These are phyloP conservation scores for Brachyptera putata DNA, from an alignment of 2,888 invertebrate species.

Conservation along the genomic window DNA sequence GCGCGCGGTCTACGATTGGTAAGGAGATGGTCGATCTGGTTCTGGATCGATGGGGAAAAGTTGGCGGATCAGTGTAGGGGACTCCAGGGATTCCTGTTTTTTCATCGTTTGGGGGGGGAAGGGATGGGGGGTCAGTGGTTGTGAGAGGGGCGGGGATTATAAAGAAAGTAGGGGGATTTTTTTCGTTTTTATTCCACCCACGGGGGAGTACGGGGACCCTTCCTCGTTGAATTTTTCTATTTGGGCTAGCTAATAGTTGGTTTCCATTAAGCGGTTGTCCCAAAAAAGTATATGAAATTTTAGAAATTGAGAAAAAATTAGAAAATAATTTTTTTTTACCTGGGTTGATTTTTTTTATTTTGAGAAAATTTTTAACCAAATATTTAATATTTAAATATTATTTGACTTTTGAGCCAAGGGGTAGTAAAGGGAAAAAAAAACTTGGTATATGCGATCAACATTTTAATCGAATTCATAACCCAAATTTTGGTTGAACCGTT, in stretches of 20 bases:
- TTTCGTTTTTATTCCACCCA: conserved; percentile 56
- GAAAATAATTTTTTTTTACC: too few species aligned
- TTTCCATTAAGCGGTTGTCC: too few species aligned
- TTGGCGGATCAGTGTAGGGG: conserved; percentile 89
- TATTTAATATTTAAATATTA: too few species aligned
- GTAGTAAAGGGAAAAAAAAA: too few species aligned
- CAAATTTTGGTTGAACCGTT: too few species aligned
- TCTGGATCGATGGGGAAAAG: conserved; percentile 80
- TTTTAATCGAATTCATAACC: too few species aligned
- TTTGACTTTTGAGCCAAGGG: too few species aligned
- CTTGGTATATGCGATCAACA: too few species aligned
- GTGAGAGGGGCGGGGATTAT: conserved; percentile 57
- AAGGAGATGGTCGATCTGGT: conserved; percentile 91
- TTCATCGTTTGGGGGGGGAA: conserved; percentile 61
- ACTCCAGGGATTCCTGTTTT: conserved; percentile 57
- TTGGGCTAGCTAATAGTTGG: background rate
- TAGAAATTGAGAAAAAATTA: too few species aligned
- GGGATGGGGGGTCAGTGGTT: conserved; percentile 61
- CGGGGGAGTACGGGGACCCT: conserved; percentile 40
- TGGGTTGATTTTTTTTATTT: too few species aligned
- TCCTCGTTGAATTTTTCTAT: background rate
- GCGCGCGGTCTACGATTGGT: conserved; percentile 95
- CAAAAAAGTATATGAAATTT: too few species aligned
- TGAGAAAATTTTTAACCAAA: too few species aligned
- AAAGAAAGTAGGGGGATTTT: conserved; percentile 62